A percentile compares a stretch with the other conserved stretches of the same genome.
Evolutionary conservation across 2,888 invertebrate genomes (phyloP).

Genomic region (Macrophya alboannulata): DNA sequence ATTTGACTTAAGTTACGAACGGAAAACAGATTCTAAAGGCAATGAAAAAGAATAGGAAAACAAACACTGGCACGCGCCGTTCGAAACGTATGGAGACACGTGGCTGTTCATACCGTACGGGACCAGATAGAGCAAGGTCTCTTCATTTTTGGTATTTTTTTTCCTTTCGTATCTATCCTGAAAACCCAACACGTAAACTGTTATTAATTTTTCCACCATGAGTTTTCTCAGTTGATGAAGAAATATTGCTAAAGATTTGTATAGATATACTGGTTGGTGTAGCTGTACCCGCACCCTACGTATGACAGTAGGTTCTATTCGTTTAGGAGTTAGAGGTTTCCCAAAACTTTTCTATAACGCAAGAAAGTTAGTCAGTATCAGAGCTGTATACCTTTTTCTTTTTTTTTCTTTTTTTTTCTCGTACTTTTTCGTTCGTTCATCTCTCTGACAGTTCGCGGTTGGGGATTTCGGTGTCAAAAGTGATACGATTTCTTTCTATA

Average conservation of each 20-base stretch:
- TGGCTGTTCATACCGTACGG: conserved; percentile 19
- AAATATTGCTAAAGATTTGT: conserved; percentile 19
- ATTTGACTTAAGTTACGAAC: background rate
- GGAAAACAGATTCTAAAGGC: conserved; percentile 6
- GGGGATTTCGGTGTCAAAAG: conserved; percentile 43
- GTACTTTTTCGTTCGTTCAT: conserved; percentile 8
- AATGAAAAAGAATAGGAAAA: conserved; percentile 16
- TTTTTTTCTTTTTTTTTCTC: too few relatives aligned
- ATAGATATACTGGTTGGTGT: conserved; percentile 18
- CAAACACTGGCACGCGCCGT: conserved; percentile 43
- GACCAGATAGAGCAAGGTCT: background rate
- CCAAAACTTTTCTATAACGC: conserved; percentile 32
- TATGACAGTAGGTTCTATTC: conserved; percentile 32
- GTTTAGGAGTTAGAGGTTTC: conserved; percentile 29
- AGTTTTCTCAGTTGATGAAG: conserved; percentile 38
- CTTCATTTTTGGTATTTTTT: background rate
- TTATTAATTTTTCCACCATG: conserved; percentile 29
- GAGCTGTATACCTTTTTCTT: conserved; percentile 13
- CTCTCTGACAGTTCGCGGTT: conserved; percentile 49
- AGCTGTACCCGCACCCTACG: background rate
- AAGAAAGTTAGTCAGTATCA: conserved; percentile 10
- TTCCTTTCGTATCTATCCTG: background rate
- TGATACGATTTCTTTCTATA: conserved; percentile 30
- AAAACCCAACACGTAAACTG: background rate
- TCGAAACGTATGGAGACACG: background rate